Conservation (phyloP, 2,797 vertebrate genomes). For the Gallirallus australis region DNA sequence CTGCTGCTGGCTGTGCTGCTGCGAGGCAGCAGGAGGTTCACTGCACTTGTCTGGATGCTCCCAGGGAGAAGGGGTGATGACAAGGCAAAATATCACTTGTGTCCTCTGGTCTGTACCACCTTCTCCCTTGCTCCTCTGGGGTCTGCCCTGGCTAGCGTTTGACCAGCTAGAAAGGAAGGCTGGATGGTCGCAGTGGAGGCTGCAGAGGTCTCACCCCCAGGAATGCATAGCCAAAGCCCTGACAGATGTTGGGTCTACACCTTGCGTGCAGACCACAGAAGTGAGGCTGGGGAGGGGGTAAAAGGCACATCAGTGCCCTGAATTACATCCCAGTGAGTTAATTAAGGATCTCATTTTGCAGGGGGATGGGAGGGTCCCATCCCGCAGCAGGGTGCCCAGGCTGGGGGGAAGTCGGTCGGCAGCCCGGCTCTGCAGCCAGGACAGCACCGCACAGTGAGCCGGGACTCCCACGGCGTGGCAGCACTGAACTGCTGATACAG, state of each 20-base stretch:
- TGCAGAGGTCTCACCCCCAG: not conserved
- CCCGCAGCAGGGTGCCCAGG: accelerated
- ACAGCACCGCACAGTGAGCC: not conserved
- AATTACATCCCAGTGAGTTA: not conserved
- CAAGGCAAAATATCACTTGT: not conserved
- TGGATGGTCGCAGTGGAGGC: not conserved
- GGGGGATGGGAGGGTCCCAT: too few relatives aligned
- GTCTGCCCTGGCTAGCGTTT: not conserved
- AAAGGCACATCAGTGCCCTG: not conserved
- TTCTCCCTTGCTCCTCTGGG: not conserved
- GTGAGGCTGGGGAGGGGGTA: accelerated
- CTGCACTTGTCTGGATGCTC: not conserved
- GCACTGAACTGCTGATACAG: not conserved
- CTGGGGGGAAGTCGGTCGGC: accelerated
- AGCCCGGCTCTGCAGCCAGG: not conserved
- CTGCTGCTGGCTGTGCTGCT: not conserved
- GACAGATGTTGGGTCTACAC: accelerated
- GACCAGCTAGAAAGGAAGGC: not conserved
- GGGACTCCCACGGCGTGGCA: not conserved
- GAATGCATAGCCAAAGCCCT: not conserved
- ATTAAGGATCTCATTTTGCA: not conserved
- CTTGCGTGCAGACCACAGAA: not conserved
- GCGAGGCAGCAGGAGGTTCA: not conserved
- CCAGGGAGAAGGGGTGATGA: not conserved
- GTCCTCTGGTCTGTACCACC: not conserved